Evolutionary conservation across 2,888 invertebrate genomes (phyloP), one percentile per base, ranked within the genome.

Genomic region (Drosophila mulleri): DNA sequence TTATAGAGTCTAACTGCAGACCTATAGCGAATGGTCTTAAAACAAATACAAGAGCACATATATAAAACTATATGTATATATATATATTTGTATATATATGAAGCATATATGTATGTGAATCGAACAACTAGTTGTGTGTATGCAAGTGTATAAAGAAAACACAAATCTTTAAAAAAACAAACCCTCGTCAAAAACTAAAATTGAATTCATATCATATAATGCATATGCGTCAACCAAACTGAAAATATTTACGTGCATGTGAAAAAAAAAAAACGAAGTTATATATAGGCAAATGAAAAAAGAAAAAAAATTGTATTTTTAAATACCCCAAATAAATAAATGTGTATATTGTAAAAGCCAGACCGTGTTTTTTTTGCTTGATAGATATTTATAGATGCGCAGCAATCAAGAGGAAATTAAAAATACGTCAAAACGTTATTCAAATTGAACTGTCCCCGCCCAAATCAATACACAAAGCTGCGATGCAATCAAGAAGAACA

Each of bases 171-270:
- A 59, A 52, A 67, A 67, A 68, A n/a, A n/a, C 1, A 11, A 48
- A 29, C 2, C 35, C n/a, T 47, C 65, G 62, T 23, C 52, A 53
- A 20, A 39, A 14, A 45, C 2, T 16, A 23, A 67, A 77, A 75
- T 73, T 85, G 72, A 88, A 83, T 67, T 74, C 83, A 88, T 83
- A 84, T 86, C 84, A 84, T 86, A 67, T 45, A 83, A 85, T 85
- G 83, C 83, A 83, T 88, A 88, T 84, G 81, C 86, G 64, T 80
- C 63, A 71, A 68, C 56, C 59, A 63, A 37, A 66, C 64, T 72
- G 67, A 72, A 75, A 80, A 70, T 80, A 88, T 82, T 85, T 88
- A 77, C 47, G 73, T 64, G 64, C 58, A 66, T 37, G 39, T 42
- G 48, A 29, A 53, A 11, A 20, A 67, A 48, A 29, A 26, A 26